phyloP scores from a whole-genome alignment of 1,140 invertebrate species.

The silkworm (Bombyx mori) region ASM3026992v2 NC_085107.1:4682501-4683000 shows the following conservation, averaged over 20 bases:
- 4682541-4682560: too few species aligned
- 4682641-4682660: background rate
- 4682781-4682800: constrained; percentile 95
- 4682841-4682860: constrained; percentile 98
- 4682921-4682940: too few species aligned
- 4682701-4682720: background rate
- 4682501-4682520: too few species aligned
- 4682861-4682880: constrained; percentile 99
- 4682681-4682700: background rate
- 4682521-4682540: too few species aligned
- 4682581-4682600: too few species aligned
- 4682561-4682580: too few species aligned
- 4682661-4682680: background rate
- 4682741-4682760: constrained; percentile 95
- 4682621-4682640: background rate
- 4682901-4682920: background rate
- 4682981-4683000: too few species aligned
- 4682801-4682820: constrained; percentile 98
- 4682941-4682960: too few species aligned
- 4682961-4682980: too few species aligned
- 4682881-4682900: constrained; percentile 77
- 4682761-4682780: constrained; percentile 97
- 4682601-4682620: background rate
- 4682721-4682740: constrained; percentile 88
- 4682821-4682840: constrained; percentile 97